These are phyloP conservation scores for Caenorhabditis imperialis DNA, from an alignment of 2,888 invertebrate species.

Conservation along the genomic window DNA sequence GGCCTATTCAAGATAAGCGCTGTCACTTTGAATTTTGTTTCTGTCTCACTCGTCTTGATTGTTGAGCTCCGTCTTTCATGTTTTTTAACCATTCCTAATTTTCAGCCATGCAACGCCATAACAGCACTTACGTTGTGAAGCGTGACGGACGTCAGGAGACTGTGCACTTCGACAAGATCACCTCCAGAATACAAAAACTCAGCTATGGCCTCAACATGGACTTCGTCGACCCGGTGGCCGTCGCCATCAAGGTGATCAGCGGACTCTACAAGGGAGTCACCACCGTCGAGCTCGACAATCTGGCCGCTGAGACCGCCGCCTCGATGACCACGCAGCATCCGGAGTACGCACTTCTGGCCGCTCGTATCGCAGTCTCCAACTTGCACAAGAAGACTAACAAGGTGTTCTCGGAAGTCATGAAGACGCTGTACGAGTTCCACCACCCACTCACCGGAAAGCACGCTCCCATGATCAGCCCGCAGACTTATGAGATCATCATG, in stretches of 20 bases:
- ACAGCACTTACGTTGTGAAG: constrained; percentile 70
- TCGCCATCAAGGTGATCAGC: constrained; percentile 87
- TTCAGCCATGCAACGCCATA: constrained; percentile 64
- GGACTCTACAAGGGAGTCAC: constrained; percentile 96
- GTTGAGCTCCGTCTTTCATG: neutral
- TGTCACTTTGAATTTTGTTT: constrained; percentile 3
- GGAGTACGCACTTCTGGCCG: constrained; percentile 87
- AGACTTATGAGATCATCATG: constrained; percentile 87
- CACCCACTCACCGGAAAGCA: constrained; percentile 85
- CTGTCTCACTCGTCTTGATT: neutral
- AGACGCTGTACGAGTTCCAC: constrained; percentile 86
- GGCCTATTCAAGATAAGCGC: constrained; percentile 21
- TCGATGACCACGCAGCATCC: constrained; percentile 97
- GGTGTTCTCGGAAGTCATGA: constrained; percentile 85
- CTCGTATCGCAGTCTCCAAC: constrained; percentile 94
- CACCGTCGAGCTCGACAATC: constrained; percentile 94
- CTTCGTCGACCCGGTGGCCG: constrained; percentile 89
- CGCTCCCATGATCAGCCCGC: constrained; percentile 90
- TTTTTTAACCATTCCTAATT: neutral
- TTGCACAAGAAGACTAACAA: constrained; percentile 98
- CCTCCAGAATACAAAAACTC: constrained; percentile 92
- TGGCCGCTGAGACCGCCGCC: constrained; percentile 98
- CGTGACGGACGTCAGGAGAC: constrained; percentile 88
- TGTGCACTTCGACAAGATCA: constrained; percentile 97
- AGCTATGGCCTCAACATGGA: constrained; percentile 96